Conservation (phyloP, 2,797 vertebrate species). For the Sternarchorhynchus goeldii region DNA sequence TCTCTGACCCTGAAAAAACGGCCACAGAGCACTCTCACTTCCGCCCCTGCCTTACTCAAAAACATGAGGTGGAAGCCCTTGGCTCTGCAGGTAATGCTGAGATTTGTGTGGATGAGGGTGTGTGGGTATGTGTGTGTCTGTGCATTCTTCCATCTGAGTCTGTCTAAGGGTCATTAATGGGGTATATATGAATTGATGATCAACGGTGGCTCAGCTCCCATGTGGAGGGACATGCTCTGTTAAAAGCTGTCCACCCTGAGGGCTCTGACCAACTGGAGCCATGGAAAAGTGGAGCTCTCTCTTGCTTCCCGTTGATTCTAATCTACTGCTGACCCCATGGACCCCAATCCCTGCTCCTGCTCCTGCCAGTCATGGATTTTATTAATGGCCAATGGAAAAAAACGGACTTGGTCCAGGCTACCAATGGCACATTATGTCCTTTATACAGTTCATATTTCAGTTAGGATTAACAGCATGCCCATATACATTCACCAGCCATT, state of each 20-base stretch:
- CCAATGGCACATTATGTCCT: not conserved
- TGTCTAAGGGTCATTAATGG: constrained; percentile 47
- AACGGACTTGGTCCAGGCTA: not conserved
- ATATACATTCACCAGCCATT: no score
- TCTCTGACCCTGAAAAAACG: constrained; percentile 90
- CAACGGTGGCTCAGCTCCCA: constrained; percentile 54
- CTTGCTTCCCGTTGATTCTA: constrained; percentile 26
- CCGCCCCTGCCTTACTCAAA: constrained; percentile 89
- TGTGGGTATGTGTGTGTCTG: constrained; percentile 29
- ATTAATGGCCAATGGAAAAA: constrained; percentile 22
- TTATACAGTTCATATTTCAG: not conserved
- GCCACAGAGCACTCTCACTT: constrained; percentile 89
- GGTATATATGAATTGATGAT: constrained; percentile 48
- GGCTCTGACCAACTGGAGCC: constrained; percentile 62
- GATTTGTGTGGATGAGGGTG: constrained; percentile 50
- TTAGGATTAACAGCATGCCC: no score
- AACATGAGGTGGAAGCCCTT: constrained; percentile 93
- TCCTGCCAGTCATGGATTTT: constrained; percentile 39
- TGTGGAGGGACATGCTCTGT: constrained; percentile 65
- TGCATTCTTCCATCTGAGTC: not conserved
- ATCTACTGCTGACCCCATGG: constrained; percentile 44
- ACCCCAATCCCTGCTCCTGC: constrained; percentile 53
- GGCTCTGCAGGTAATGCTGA: constrained; percentile 80
- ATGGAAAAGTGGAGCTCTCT: constrained; percentile 50
- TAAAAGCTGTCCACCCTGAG: constrained; percentile 65